Evolutionary conservation across 2,113 vertebrate genomes (phyloP).

Genomic region (Macquaria ambigua): DNA sequence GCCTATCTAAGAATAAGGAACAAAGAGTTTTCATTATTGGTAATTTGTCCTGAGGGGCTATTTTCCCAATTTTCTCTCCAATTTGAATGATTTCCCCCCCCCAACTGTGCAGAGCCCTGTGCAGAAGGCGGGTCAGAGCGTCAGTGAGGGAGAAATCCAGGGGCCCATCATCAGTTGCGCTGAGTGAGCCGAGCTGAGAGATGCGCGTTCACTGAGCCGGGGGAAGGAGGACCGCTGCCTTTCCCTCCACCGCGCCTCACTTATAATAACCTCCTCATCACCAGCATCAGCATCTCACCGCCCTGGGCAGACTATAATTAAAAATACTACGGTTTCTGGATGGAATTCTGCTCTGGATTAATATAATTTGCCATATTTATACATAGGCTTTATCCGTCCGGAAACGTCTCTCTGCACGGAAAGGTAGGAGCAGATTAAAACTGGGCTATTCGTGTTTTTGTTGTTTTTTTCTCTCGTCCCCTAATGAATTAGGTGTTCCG

Average conservation of each 20-base stretch:
- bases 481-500: not conserved
- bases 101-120: slow-evolving; percentile 22
- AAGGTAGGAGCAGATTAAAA: slow-evolving; percentile 70
- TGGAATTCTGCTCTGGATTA: slow-evolving; percentile 68
- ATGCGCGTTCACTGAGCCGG: slow-evolving; percentile 70
- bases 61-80: slow-evolving; percentile 48
- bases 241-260: slow-evolving; percentile 64
- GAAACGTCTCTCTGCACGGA: slow-evolving; percentile 35
- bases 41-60: slow-evolving; percentile 50
- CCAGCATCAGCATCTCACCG: slow-evolving; percentile 57
- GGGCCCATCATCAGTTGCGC: slow-evolving; percentile 78
- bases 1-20: slow-evolving; percentile 6
- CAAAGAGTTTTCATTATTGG: slow-evolving; percentile 32
- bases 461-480: not conserved
- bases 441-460: not conserved
- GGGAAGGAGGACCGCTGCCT: slow-evolving; percentile 60
- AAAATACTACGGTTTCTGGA: slow-evolving; percentile 20
- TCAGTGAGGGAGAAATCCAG: slow-evolving; percentile 72
- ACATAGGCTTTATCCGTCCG: slow-evolving; percentile 29
- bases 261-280: slow-evolving; percentile 68
- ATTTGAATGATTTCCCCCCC: slow-evolving; percentile 12
- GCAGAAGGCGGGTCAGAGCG: slow-evolving; percentile 78
- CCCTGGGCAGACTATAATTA: slow-evolving; percentile 1
- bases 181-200: slow-evolving; percentile 77
- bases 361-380: slow-evolving; percentile 37